Conservation (phyloP, 2,113 vertebrate species). For the Pimephales promelas region DNA sequence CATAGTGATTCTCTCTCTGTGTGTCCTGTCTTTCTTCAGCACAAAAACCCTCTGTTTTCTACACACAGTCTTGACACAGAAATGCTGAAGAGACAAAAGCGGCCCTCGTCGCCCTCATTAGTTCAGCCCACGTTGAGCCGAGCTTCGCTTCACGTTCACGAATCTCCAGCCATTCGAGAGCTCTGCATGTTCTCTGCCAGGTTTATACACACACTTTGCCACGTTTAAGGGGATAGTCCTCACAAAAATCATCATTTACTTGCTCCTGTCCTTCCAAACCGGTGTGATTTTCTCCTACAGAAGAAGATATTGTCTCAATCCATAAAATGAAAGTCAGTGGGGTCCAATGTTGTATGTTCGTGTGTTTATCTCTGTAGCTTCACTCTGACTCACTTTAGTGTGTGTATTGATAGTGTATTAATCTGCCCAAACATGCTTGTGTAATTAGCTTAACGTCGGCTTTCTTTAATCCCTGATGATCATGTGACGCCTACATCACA, state of each 20-base stretch:
- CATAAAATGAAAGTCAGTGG: neutral
- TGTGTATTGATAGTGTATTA: neutral
- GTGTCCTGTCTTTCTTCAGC: neutral
- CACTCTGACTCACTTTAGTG: neutral
- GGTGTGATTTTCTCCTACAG: neutral
- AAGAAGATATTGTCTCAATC: neutral
- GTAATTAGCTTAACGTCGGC: neutral
- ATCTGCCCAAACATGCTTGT: neutral
- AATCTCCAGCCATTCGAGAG: neutral
- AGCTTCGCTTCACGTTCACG: constrained; percentile 65
- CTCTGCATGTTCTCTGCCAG: neutral
- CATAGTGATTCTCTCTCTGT: neutral
- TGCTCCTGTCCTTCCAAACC: neutral
- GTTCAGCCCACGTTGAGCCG: constrained; percentile 23
- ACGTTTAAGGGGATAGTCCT: neutral
- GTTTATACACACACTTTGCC: neutral
- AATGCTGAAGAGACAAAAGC: constrained; percentile 62
- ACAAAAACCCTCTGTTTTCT: constrained; percentile 47
- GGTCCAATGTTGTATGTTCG: neutral
- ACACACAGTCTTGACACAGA: constrained; percentile 50
- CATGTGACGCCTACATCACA: neutral
- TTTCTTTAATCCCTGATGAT: neutral
- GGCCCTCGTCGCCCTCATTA: constrained; percentile 64
- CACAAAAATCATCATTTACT: neutral
- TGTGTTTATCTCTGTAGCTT: neutral